Evolutionary conservation across 1,140 invertebrate genomes (phyloP).

Genomic region (Zaprionus camerounensis): DNA sequence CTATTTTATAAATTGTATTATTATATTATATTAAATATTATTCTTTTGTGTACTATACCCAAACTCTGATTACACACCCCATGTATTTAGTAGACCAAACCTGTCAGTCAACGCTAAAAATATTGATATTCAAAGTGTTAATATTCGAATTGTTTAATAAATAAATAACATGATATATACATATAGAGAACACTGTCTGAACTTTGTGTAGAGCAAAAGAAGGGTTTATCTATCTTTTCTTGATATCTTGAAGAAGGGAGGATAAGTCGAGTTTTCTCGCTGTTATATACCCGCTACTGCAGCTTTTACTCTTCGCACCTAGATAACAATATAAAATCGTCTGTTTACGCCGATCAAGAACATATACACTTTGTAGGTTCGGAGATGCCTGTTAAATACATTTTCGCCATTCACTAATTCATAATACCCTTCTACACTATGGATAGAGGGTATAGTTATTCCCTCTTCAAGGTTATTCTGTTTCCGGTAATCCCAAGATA

Average conservation of each 20-base stretch:
- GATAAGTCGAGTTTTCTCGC: too few species aligned
- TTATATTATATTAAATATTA: conserved; percentile 58
- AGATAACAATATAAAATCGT: too few species aligned
- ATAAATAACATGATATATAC: conserved; percentile 75
- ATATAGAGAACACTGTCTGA: conserved; percentile 13
- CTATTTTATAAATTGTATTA: conserved; percentile 70
- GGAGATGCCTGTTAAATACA: too few species aligned
- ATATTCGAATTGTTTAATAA: conserved; percentile 83
- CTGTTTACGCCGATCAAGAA: background rate
- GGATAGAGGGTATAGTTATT: background rate
- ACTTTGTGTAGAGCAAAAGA: background rate
- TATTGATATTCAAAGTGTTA: conserved; percentile 80
- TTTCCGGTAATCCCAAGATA: conserved; percentile 7
- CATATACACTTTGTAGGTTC: background rate
- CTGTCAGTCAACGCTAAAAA: conserved; percentile 73
- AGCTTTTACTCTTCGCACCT: too few species aligned
- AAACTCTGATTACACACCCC: conserved; percentile 39
- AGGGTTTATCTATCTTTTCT: too few species aligned
- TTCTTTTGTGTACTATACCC: conserved; percentile 12
- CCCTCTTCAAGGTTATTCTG: background rate
- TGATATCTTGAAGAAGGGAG: too few species aligned
- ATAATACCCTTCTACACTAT: background rate
- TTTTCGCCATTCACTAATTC: background rate
- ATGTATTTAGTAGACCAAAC: conserved; percentile 72
- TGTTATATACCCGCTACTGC: too few species aligned